Evolutionary conservation across 2,797 vertebrate genomes (phyloP), one percentile per base, ranked within the genome.

Genomic region (Triplophysa bombifrons): DNA sequence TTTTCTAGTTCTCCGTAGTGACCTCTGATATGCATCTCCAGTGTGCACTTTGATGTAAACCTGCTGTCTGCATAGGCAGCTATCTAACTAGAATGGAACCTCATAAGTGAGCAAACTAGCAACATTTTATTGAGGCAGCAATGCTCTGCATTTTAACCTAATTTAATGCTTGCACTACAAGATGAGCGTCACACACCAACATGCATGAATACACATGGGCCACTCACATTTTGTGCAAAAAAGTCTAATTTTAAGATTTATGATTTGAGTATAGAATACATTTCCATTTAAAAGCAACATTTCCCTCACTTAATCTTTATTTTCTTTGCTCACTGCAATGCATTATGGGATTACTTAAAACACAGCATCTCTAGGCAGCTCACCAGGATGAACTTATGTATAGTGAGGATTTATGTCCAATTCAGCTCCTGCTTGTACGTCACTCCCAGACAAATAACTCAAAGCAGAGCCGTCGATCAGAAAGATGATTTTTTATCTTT

Each of bases 401-500:
- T 38, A 22, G 55, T 25, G 27, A 55, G 63, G 61, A 70, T 80
- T 72, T 58, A 27, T 20, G 30, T n/a, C n/a, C 11, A 9, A 51
- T 64, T 58, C 20, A 48, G n/a, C 25, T 65, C 64, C 10, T 0
- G 66, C 50, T 50, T 73, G 22, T 27, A 53, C 11, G 16, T 61
- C 50, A 76, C 58, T 79, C 72, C 27, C 2, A 20, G 2, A 77
- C 65, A 79, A 82, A 78, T 77, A 82, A 83, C 72, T 77, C 51
- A 44, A 53, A 60, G 66, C 63, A 63, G 22, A 64, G 64, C 61
- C 60, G 48, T 77, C 58, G 56, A 79, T 74, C 72, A 73, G 46
- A 16, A 69, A 56, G 53, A 63, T 63, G 22, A 75, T 78, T 82
- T 83, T 76, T 69, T 82, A 74, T 72, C 70, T 72, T 69, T 81